These are phyloP conservation scores for Semnornis frantzii DNA, from an alignment of 2,113 vertebrate genomes.

Conservation along the genomic window DNA sequence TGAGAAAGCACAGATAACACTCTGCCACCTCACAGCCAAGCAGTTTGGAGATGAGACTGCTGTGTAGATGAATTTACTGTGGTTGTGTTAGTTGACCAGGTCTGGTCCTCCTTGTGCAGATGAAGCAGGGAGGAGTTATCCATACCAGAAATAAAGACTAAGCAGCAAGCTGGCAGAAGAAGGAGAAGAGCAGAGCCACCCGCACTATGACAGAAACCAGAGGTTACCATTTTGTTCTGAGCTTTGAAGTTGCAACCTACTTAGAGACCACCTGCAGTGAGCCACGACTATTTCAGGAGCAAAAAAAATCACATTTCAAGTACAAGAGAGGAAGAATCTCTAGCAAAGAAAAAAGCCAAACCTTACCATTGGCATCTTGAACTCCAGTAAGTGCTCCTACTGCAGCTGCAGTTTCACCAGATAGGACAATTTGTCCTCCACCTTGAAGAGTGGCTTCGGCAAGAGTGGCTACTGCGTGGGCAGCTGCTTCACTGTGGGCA, in stretches of 20 bases:
- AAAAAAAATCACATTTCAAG: background rate
- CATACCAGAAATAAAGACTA: background rate
- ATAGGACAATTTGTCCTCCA: slow-evolving; percentile 96
- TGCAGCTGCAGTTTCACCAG: slow-evolving; percentile 95
- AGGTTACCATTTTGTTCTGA: too few relatives aligned
- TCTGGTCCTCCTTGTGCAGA: background rate
- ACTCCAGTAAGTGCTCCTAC: slow-evolving; percentile 95
- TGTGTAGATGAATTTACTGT: background rate
- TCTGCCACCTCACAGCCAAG: background rate
- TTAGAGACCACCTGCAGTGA: background rate
- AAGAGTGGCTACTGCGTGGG: slow-evolving; percentile 95
- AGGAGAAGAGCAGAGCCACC: background rate
- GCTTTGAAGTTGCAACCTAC: background rate
- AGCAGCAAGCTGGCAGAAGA: background rate
- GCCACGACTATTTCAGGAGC: background rate
- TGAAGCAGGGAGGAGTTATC: background rate
- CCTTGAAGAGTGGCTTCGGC: slow-evolving; percentile 97
- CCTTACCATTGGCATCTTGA: slow-evolving; percentile 90
- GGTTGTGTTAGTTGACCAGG: background rate
- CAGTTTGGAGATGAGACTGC: background rate
- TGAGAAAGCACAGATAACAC: background rate
- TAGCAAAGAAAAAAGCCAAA: background rate
- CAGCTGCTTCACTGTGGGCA: slow-evolving; percentile 90
- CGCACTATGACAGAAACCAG: accelerated
- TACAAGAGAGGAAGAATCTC: accelerated